Percentiles rank a stretch among this genome's conserved stretches.
Evolutionary conservation across 2,888 invertebrate genomes (phyloP).

Genomic region (Torymus texanus): DNA sequence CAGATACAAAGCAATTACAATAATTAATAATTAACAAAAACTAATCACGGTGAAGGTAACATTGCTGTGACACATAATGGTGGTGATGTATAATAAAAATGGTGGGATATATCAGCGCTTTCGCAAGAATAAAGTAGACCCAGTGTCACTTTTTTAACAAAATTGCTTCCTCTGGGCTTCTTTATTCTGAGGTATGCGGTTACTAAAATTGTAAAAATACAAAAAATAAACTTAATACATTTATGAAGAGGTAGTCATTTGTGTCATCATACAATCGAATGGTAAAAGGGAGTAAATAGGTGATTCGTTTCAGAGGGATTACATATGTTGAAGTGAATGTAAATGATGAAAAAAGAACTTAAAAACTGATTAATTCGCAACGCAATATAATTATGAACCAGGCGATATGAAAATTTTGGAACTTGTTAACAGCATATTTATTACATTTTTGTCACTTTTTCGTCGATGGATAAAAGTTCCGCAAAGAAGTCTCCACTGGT

Average conservation of each 20-base stretch:
- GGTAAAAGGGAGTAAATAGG: constrained; percentile 43
- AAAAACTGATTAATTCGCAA: constrained; percentile 31
- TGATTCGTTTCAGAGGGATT: constrained; percentile 47
- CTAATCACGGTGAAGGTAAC: constrained; percentile 57
- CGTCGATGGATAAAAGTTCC: constrained; percentile 30
- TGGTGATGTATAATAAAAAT: constrained; percentile 50
- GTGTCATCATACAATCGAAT: constrained; percentile 58
- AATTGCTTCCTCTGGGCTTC: constrained; percentile 60
- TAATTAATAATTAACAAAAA: constrained; percentile 46
- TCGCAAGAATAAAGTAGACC: constrained; percentile 43
- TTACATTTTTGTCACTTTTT: constrained; percentile 32
- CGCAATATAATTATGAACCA: constrained; percentile 60
- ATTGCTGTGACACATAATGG: constrained; percentile 53
- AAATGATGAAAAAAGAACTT: constrained; percentile 43
- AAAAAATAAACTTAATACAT: constrained; percentile 71
- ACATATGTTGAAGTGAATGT: constrained; percentile 41
- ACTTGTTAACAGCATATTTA: constrained; percentile 59
- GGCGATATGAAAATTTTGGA: constrained; percentile 70
- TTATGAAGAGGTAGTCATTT: constrained; percentile 72
- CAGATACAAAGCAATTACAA: constrained; percentile 42
- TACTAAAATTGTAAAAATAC: constrained; percentile 74
- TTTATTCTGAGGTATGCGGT: constrained; percentile 73
- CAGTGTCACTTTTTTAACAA: constrained; percentile 29
- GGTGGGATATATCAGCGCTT: constrained; percentile 54
- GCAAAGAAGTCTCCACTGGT: constrained; percentile 43